Conservation (phyloP, 2,113 vertebrate genomes). For the Mungos mungo region DNA sequence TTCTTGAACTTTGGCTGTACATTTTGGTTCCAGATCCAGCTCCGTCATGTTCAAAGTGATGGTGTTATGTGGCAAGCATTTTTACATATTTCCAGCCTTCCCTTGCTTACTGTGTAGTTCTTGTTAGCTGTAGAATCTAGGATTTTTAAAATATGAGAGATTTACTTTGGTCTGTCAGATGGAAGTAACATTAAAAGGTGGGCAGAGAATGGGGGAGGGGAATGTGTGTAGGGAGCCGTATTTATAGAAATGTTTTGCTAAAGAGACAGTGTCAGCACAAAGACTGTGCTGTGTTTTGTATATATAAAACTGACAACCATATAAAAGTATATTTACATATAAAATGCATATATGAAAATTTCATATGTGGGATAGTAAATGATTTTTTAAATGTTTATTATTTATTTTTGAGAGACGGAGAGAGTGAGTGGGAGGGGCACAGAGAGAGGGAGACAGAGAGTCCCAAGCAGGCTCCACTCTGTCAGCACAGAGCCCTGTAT, state of each 20-base stretch:
- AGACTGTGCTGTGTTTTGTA: not conserved
- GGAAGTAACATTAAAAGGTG: not conserved
- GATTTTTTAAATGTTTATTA: too few species aligned
- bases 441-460: too few species aligned
- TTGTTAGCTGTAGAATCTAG: conserved; percentile 4
- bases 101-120: not conserved
- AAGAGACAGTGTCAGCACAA: not conserved
- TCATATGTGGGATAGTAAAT: not conserved
- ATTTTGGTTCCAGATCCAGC: not conserved
- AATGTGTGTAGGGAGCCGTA: not conserved
- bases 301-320: not conserved
- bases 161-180: conserved; percentile 12
- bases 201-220: not conserved
- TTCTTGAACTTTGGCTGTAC: not conserved
- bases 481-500: too few species aligned
- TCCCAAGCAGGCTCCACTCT: too few species aligned
- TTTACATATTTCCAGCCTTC: not conserved
- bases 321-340: not conserved
- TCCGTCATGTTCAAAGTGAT: not conserved
- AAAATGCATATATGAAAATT: conserved; percentile 1
- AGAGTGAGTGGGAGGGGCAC: too few species aligned
- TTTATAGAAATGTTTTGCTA: not conserved
- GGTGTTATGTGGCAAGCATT: not conserved
- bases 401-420: too few species aligned
- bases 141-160: conserved; percentile 32